Base-by-base conservation (phyloP, 1,140 invertebrate species). In the Drosophila bocki region DNA sequence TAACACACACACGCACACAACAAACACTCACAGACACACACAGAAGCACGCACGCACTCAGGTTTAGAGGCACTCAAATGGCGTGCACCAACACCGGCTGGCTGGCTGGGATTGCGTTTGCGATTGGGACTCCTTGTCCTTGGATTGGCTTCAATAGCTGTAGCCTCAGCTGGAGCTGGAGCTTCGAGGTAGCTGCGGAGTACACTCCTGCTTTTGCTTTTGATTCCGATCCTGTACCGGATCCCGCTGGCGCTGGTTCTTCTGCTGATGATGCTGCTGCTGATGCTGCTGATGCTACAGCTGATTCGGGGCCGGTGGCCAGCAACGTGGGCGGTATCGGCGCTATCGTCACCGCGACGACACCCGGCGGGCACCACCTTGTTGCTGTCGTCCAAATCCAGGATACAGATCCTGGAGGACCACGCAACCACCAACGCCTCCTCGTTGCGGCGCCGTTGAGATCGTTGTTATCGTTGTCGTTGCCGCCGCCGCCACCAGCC, bases 401-500 rank as follows among this genome's bases (percentile, higher is more conserved):
- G 53, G 35, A 56, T 56, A 65, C 29, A 68, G 35, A 53, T 74
- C 45, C 48, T 71, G 62, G 71, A 69, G 76, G 80, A 87, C 67
- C 83, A 77, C 75, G 79, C 78, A 68, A 79, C 78, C 70, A 69
- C 75, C 63, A 61, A 74, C 47, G 62, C 63, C 63, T 64, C 26
- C 64, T 71, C 74, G 72, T 62, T 82, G 60, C 74, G 61, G 51
- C 68, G 87, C 80, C 78, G 80, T 81, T 91, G 82, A 91, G 82
- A 80, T 91, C 80, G 87, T 80, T 71, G 74, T 71, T 74, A 51
- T 70, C 60, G 45, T 70, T 82, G 63, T 59, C 56, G 45, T 53
- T 78, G 80, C 65, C 56, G 83, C 68, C 75, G 71, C 57, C 75
- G 79, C 64, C 82, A 69, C 60, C 70, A 72, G 72, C 48, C 56